Conservation (phyloP, 1,140 invertebrate species). For the Subanguina moxae region DNA sequence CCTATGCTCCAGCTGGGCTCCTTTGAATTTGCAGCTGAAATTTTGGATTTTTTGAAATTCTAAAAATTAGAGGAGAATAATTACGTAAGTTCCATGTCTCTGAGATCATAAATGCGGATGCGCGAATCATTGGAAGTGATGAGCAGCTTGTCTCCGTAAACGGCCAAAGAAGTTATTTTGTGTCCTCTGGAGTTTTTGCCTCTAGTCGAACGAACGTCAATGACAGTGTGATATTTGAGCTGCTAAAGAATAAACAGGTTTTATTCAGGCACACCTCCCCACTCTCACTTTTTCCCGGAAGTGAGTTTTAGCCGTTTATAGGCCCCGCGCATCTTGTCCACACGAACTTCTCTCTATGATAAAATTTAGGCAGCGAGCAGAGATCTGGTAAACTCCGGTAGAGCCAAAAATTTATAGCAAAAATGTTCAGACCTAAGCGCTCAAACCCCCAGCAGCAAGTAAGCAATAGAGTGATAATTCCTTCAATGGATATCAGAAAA, state of each 20-base stretch:
- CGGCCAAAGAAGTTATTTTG: slow-evolving; percentile 88
- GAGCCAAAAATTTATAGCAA: no score
- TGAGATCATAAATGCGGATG: slow-evolving; percentile 89
- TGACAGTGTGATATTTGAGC: slow-evolving; percentile 93
- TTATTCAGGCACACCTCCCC: background rate
- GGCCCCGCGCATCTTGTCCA: no score
- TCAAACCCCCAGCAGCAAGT: no score
- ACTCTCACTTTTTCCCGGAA: no score
- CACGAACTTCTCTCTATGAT: no score
- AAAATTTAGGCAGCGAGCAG: no score
- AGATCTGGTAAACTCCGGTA: no score
- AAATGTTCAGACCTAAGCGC: no score
- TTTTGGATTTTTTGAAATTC: background rate
- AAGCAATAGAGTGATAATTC: no score
- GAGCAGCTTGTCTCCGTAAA: slow-evolving; percentile 68
- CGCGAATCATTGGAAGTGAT: slow-evolving; percentile 97
- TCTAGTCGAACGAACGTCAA: slow-evolving; percentile 85
- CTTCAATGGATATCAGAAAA: no score
- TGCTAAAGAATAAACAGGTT: slow-evolving; percentile 65
- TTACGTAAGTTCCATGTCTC: slow-evolving; percentile 75
- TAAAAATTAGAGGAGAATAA: background rate
- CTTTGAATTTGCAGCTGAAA: slow-evolving; percentile 89
- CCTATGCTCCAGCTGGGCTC: slow-evolving; percentile 84
- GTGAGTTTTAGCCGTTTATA: no score
- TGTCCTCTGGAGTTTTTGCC: slow-evolving; percentile 83